Evolutionary conservation across 2,113 vertebrate species (phyloP).

Genomic region (Physeter macrocephalus): DNA sequence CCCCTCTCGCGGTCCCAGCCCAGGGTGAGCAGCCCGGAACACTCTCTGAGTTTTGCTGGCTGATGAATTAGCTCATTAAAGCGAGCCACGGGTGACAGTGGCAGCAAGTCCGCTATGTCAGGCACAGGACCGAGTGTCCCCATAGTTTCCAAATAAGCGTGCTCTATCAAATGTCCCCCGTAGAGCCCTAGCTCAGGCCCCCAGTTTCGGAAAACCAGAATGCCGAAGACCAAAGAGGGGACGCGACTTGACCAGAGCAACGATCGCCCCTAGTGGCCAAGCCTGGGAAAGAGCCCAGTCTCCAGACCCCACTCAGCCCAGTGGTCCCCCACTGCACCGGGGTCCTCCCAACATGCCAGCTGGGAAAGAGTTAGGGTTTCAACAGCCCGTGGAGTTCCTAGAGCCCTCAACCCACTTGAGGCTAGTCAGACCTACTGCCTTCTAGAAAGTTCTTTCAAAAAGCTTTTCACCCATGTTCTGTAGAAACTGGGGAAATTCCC

Average conservation of each 20-base stretch:
- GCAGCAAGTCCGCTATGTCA: not conserved
- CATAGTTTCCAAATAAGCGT: not conserved
- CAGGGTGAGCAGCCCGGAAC: not conserved
- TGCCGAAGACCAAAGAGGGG: not conserved
- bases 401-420: not conserved
- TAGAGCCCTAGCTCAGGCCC: not conserved
- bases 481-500: not conserved
- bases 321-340: not conserved
- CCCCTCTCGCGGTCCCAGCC: not conserved
- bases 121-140: too few species aligned
- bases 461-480: not conserved
- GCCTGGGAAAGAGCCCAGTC: not conserved
- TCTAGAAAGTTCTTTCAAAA: not conserved
- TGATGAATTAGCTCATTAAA: not conserved
- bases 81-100: not conserved
- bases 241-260: not conserved
- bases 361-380: not conserved
- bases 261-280: too few species aligned
- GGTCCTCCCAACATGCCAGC: not conserved
- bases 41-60: not conserved
- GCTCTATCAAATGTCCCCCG: not conserved
- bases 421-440: not conserved
- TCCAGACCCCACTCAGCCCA: not conserved
- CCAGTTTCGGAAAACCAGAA: not conserved
- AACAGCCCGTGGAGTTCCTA: not conserved